These are phyloP conservation scores for Oegoconia quadripuncta DNA, from an alignment of 2,888 invertebrate species.

Conservation along the genomic window DNA sequence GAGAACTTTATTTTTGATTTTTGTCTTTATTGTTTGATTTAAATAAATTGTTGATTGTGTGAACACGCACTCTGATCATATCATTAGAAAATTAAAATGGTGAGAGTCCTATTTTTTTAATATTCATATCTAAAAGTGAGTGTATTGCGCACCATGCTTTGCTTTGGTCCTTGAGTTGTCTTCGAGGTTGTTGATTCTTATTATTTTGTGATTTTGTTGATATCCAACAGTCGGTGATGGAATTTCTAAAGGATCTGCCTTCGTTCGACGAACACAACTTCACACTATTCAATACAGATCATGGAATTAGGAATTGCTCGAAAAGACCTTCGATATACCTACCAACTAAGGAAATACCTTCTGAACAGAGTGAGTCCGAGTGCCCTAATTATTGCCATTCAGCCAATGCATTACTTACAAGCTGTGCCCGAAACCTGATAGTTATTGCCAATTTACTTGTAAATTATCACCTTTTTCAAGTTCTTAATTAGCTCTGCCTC, in stretches of 20 bases:
- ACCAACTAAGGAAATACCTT: constrained; percentile 94
- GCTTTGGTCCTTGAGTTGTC: constrained; percentile 35
- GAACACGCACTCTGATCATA: constrained; percentile 24
- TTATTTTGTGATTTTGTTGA: constrained; percentile 23
- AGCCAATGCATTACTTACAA: too few species aligned
- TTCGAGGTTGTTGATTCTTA: constrained; percentile 27
- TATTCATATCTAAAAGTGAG: constrained; percentile 18
- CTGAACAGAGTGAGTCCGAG: constrained; percentile 90
- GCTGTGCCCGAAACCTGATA: too few species aligned
- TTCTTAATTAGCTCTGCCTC: too few species aligned
- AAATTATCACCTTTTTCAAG: too few species aligned
- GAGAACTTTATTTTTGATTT: constrained; percentile 49
- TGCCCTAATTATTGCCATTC: not conserved
- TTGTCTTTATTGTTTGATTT: constrained; percentile 38
- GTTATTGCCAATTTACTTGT: too few species aligned
- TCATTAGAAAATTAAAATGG: constrained; percentile 46
- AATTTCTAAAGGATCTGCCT: constrained; percentile 94
- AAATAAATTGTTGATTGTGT: constrained; percentile 30
- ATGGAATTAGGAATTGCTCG: constrained; percentile 87
- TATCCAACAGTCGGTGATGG: constrained; percentile 87
- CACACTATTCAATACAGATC: constrained; percentile 92
- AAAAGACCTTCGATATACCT: constrained; percentile 95
- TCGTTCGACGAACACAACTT: constrained; percentile 95
- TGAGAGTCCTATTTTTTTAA: constrained; percentile 28
- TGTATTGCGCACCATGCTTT: constrained; percentile 35